Conservation (phyloP, 2,888 invertebrate species). For the Dendrolimus pini region DNA sequence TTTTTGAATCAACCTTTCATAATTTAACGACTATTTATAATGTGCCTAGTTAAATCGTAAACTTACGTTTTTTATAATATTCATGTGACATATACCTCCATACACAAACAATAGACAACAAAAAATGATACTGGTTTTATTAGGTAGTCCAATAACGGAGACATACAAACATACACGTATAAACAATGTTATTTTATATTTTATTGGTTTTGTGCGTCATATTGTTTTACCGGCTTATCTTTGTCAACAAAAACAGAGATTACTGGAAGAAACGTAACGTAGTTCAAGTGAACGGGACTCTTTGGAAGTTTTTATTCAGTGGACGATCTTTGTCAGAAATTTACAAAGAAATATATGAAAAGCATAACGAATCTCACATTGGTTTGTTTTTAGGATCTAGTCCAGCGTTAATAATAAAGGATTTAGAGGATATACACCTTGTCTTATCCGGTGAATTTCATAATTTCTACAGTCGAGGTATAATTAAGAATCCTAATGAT, state of each 20-base stretch:
- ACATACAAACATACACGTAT: conserved; percentile 6
- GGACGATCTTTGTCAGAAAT: conserved; percentile 39
- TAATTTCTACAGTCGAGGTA: conserved; percentile 43
- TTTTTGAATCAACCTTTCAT: no score
- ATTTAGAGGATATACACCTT: conserved; percentile 41
- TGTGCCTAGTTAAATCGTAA: no score
- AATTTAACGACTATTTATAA: no score
- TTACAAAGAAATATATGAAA: conserved; percentile 38
- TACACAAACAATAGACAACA: background rate
- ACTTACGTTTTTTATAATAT: no score
- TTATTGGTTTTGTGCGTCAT: conserved; percentile 19
- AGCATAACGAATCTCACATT: conserved; percentile 26
- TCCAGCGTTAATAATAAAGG: conserved; percentile 36
- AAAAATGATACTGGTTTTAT: background rate
- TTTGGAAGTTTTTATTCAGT: conserved; percentile 33
- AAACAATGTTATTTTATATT: conserved; percentile 19
- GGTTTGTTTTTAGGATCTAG: conserved; percentile 31
- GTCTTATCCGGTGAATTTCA: conserved; percentile 42
- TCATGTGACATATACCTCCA: no score
- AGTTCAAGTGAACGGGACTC: conserved; percentile 25
- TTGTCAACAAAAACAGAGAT: conserved; percentile 19
- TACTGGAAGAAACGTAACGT: conserved; percentile 48
- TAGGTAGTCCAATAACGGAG: background rate
- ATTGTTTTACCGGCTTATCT: conserved; percentile 11
- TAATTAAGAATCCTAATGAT: conserved; percentile 35